Evolutionary conservation across 2,113 vertebrate genomes (phyloP).

Genomic region (Strix uralensis): DNA sequence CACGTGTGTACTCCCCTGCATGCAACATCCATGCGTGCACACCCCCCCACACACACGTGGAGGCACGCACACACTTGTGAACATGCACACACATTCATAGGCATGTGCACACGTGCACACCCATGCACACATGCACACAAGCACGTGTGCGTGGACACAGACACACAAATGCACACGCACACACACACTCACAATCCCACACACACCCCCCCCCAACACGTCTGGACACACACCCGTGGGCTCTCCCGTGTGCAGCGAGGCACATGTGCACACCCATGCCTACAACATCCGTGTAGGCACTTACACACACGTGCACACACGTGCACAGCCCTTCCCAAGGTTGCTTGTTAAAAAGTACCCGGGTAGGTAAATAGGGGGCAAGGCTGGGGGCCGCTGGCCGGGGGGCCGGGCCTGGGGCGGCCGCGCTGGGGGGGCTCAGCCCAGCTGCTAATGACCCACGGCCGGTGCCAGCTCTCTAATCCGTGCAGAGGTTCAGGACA

Average conservation of each 20-base stretch:
- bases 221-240: not conserved
- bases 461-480: conserved; percentile 51
- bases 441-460: conserved; percentile 60
- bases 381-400: not conserved
- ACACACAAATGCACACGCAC: not conserved
- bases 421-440: not conserved
- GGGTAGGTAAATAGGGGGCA: conserved; percentile 37
- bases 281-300: accelerated
- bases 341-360: conserved; percentile 50
- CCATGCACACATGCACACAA: accelerated
- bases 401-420: not conserved
- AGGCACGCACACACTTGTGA: too few species aligned
- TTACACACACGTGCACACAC: not conserved
- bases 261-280: accelerated
- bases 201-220: accelerated
- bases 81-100: accelerated
- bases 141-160: accelerated
- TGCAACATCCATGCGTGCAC: accelerated
- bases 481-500: conserved; percentile 68
- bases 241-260: not conserved
- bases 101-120: accelerated
- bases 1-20: not conserved
- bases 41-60: accelerated
- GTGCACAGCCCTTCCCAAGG: not conserved
- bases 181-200: accelerated